phyloP scores from a whole-genome alignment of 1,140 invertebrate genomes.

The Diabrotica undecimpunctata region DNA sequence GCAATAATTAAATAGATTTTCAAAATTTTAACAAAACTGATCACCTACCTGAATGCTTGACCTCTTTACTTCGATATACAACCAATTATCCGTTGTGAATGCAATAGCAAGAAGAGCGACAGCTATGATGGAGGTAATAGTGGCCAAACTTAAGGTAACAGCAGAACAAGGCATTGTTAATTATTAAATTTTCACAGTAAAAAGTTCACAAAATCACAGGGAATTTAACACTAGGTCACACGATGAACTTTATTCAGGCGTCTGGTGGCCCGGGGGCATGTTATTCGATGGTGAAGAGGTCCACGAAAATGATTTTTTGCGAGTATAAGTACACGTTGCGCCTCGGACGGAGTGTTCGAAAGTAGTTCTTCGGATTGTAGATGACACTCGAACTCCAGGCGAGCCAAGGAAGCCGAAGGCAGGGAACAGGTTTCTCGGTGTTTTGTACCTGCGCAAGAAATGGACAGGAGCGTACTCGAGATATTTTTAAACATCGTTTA shows the following conservation, averaged over 20 bases:
- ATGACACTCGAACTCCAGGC: conserved; percentile 11
- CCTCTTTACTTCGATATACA: conserved; percentile 85
- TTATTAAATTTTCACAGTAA: neutral
- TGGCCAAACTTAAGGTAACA: conserved; percentile 88
- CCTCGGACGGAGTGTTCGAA: conserved; percentile 9
- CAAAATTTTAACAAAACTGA: neutral
- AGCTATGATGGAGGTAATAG: conserved; percentile 88
- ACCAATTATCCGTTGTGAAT: conserved; percentile 94
- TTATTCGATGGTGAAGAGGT: conserved; percentile 8
- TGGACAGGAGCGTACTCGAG: conserved; percentile 4
- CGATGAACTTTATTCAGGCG: conserved; percentile 10
- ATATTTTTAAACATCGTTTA: too few relatives aligned
- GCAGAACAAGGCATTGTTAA: conserved; percentile 85
- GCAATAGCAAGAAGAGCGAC: conserved; percentile 87
- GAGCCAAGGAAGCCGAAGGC: conserved; percentile 18
- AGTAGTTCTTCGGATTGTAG: conserved; percentile 18
- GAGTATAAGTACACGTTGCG: neutral
- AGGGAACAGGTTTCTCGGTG: conserved; percentile 18
- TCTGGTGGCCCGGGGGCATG: conserved; percentile 14
- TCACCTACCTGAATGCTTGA: conserved; percentile 75
- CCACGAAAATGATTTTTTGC: conserved; percentile 13
- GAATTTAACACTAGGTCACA: conserved; percentile 19
- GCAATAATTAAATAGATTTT: neutral
- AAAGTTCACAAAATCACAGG: conserved; percentile 10
- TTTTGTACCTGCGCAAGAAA: conserved; percentile 12